These are phyloP conservation scores for Pterocles gutturalis DNA, from an alignment of 2,113 vertebrate species.

Conservation along the genomic window DNA sequence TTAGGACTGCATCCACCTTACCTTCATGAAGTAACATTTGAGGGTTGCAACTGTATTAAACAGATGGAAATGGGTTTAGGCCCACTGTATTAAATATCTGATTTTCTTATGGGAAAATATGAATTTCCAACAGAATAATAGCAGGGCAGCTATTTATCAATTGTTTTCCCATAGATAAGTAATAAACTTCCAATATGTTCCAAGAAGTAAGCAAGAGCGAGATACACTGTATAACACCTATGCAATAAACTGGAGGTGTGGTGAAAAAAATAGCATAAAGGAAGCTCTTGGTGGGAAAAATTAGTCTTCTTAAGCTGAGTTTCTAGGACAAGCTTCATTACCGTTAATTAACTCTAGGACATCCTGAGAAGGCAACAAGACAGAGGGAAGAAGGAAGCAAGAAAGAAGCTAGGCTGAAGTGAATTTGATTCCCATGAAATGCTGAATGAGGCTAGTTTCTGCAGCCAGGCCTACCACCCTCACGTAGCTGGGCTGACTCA, in stretches of 20 bases:
- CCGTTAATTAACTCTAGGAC: not conserved
- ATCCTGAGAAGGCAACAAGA: not conserved
- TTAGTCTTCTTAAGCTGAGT: not conserved
- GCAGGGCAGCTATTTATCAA: not conserved
- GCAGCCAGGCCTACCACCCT: not conserved
- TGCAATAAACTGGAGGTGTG: not conserved
- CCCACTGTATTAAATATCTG: not conserved
- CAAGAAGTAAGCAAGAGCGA: not conserved
- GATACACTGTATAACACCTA: not conserved
- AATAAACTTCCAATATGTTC: not conserved
- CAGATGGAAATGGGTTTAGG: not conserved
- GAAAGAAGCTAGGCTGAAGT: not conserved
- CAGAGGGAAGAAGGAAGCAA: not conserved
- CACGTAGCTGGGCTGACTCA: not conserved
- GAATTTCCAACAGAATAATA: not conserved
- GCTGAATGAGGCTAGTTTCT: not conserved
- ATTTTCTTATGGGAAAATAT: not conserved
- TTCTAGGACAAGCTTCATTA: not conserved
- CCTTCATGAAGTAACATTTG: not conserved
- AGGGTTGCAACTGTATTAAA: not conserved
- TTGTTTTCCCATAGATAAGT: not conserved
- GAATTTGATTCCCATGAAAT: not conserved
- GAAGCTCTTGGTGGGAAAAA: not conserved
- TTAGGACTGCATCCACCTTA: not conserved
- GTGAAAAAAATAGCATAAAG: not conserved